A percentile compares a stretch with the other conserved stretches of the same genome.
These are phyloP conservation scores for Phortica okadai DNA, from an alignment of 2,888 invertebrate genomes.

Conservation along the genomic window DNA sequence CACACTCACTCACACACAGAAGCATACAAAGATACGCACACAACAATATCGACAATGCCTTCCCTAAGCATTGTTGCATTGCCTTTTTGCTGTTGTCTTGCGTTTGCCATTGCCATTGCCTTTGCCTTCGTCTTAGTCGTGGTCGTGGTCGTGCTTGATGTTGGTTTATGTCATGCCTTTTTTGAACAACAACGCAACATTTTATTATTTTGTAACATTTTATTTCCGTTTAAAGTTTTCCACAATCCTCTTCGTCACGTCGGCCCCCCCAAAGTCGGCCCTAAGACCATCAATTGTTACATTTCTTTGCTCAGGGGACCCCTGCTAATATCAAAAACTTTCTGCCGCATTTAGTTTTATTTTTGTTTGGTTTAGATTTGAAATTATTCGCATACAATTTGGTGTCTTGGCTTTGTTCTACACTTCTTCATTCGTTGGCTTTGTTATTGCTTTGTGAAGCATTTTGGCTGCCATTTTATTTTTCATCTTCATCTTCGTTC, in stretches of 20 bases:
- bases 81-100: constrained; percentile 28
- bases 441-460: background rate
- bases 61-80: background rate
- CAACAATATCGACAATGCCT: background rate
- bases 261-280: background rate
- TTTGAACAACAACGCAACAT: constrained; percentile 54
- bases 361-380: constrained; percentile 34
- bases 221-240: constrained; percentile 62
- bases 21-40: background rate
- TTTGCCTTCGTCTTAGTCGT: background rate
- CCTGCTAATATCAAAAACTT: constrained; percentile 37
- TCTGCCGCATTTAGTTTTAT: constrained; percentile 32
- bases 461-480: constrained; percentile 7
- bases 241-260: background rate
- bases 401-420: constrained; percentile 17
- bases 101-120: background rate
- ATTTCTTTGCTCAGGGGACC: background rate
- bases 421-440: background rate
- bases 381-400: constrained; percentile 29
- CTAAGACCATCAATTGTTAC: constrained; percentile 23
- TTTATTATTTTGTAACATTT: constrained; percentile 67
- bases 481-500: background rate
- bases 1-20: constrained; percentile 11
- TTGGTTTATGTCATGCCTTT: constrained; percentile 37
- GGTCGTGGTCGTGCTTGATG: constrained; percentile 47